phyloP scores from a whole-genome alignment of 2,888 invertebrate genomes.

The Paralinhomoeus sp. region DNA sequence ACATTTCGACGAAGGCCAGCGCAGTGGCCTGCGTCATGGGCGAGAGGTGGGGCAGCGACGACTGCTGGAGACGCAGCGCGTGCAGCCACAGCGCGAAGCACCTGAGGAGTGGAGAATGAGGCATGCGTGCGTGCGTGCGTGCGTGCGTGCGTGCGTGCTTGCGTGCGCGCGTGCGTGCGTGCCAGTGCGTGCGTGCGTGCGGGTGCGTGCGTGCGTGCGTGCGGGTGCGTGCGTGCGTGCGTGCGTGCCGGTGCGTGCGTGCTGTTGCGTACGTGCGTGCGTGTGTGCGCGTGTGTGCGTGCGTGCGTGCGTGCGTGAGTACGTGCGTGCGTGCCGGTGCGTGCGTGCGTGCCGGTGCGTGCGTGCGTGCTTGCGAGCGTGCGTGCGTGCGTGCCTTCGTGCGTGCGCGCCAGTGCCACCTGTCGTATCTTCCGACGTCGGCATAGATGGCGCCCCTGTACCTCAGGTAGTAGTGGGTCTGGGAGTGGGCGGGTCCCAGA shows the following conservation, averaged over 20 bases:
- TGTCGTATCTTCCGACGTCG: conserved; percentile 33
- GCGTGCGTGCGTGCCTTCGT: no score
- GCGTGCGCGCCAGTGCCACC: no score
- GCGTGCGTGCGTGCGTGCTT: neutral
- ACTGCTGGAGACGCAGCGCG: conserved; percentile 62
- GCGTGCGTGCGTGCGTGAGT: no score
- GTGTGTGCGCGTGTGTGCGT: neutral
- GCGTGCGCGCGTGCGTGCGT: no score
- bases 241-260: no score
- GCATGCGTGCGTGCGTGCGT: neutral
- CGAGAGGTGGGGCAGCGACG: conserved; percentile 68
- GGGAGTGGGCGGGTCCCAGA: conserved; percentile 59
- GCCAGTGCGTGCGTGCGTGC: no score
- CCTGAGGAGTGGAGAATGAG: conserved; percentile 15
- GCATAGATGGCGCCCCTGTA: conserved; percentile 85
- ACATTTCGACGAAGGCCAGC: conserved; percentile 72
- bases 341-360: no score
- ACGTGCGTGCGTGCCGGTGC: no score
- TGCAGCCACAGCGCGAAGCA: conserved; percentile 90
- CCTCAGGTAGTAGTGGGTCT: conserved; percentile 47
- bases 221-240: no score
- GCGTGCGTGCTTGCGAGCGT: no score
- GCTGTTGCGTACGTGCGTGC: no score
- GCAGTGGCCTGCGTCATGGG: conserved; percentile 76
- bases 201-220: no score